Base-by-base conservation (phyloP, 2,888 invertebrate species). In the Melinaea menophilus region DNA sequence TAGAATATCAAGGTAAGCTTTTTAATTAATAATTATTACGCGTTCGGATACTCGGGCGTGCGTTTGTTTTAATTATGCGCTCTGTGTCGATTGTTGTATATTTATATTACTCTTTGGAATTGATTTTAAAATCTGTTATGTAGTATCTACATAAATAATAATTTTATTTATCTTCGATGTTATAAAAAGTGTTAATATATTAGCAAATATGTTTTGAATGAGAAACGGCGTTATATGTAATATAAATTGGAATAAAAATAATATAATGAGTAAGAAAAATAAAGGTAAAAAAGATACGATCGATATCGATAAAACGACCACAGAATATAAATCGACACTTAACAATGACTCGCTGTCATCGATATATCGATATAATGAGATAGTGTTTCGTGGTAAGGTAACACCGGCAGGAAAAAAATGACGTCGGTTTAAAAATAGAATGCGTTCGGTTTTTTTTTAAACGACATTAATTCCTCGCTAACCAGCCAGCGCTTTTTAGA, bases 401-500 rank as follows among this genome's bases (percentile, higher is more conserved):
- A 55, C 31, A 9, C 55, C 55, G 71, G 68, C 65, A 63, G 65
- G 69, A 79, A 80, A 80, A 79, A 80, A 81, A 75, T 79, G 76
- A 79, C 80, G 77, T 75, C 58, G 68, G 75, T 79, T 82, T 79
- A 83, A 83, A 83, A 81, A 83, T 82, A 84, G 80, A 82, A 79
- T 76, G 64, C 71, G 66, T 69, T 75, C 74, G 73, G 72, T 74
- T 74, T 78, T 75, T 81, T 79, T 78, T 73, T 71, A 68, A 64
- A 71, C 70, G 75, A 79, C 80, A 78, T 76, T 79, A 79, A 79
- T 80, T 77, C 80, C 79, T 77, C 74, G 75, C 70, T 62, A 66
- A 66, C 66, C 67, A 57, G 68, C 68, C 66, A 62, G 67, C 57
- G 68, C 55, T 67, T 69, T 70, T 68, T 71, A 60, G 63, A 57